Evolutionary conservation across 92 coral and sea anemone species (phyloP).

Genomic region (Palythoa caribaeorum): DNA sequence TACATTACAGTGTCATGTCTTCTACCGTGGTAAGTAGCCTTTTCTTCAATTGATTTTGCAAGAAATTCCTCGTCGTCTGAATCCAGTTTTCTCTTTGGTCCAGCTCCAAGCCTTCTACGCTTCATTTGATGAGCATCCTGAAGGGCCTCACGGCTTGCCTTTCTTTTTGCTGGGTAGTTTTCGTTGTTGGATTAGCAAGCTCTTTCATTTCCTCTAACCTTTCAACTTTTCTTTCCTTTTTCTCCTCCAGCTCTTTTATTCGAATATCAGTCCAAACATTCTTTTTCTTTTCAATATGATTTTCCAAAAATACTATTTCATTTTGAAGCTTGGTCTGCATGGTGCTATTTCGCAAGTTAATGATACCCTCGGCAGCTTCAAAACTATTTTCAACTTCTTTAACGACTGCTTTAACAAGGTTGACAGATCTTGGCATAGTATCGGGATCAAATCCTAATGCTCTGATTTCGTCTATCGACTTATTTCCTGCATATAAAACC

Average conservation of each 20-base stretch:
- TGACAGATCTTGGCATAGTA: neutral
- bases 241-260: slow-evolving; percentile 29
- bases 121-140: slow-evolving; percentile 25
- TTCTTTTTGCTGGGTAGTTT: slow-evolving; percentile 31
- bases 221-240: slow-evolving; percentile 3
- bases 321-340: neutral
- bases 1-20: slow-evolving; percentile 48
- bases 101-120: slow-evolving; percentile 25
- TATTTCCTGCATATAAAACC: slow-evolving; percentile 34
- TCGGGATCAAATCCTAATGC: slow-evolving; percentile 49
- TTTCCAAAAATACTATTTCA: neutral
- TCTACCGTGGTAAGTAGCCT: slow-evolving; percentile 57
- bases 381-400: slow-evolving; percentile 16
- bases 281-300: neutral
- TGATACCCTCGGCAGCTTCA: neutral
- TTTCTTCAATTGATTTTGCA: slow-evolving; percentile 59
- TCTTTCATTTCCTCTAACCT: slow-evolving; percentile 17
- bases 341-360: neutral
- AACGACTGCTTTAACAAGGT: slow-evolving; percentile 12
- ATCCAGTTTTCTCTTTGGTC: slow-evolving; percentile 22
- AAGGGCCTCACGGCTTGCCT: slow-evolving; percentile 41
- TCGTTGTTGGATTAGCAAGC: slow-evolving; percentile 28
- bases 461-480: slow-evolving; percentile 39
- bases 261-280: slow-evolving; percentile 6
- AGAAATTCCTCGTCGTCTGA: slow-evolving; percentile 51